These are phyloP conservation scores for Tarsius wallacei DNA, from an alignment of 2,797 vertebrate genomes.

Conservation along the genomic window DNA sequence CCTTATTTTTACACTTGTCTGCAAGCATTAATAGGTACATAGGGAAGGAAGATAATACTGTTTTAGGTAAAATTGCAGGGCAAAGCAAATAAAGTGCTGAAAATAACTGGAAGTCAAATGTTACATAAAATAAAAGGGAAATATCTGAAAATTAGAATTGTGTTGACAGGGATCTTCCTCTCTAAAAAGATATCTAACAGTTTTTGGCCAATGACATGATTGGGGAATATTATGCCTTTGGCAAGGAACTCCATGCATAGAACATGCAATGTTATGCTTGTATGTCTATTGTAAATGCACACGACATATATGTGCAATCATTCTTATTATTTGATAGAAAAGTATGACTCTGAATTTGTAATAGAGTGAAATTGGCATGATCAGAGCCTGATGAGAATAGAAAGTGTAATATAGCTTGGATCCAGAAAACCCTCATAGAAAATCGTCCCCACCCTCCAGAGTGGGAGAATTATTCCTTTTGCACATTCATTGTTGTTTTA, in stretches of 20 bases:
- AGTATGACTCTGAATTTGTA: neutral
- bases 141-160: neutral
- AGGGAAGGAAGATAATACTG: neutral
- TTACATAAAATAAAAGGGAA: neutral
- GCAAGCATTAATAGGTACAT: neutral
- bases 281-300: neutral
- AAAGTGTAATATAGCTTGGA: neutral
- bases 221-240: neutral
- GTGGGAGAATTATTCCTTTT: neutral
- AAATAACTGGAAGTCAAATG: neutral
- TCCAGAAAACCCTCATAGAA: neutral
- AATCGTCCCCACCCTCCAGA: neutral
- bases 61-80: conserved; percentile 17
- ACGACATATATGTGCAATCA: neutral
- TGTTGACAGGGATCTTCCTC: neutral
- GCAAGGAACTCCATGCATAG: neutral
- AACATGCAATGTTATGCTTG: neutral
- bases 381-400: neutral
- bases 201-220: neutral
- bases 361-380: neutral
- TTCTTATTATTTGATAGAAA: neutral
- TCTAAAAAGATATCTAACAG: neutral
- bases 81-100: neutral
- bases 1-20: neutral
- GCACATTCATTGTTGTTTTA: neutral